Percentiles rank a stretch among this genome's conserved stretches.
Evolutionary conservation across 2,888 invertebrate genomes (phyloP).

Genomic region (Mystacides longicornis): DNA sequence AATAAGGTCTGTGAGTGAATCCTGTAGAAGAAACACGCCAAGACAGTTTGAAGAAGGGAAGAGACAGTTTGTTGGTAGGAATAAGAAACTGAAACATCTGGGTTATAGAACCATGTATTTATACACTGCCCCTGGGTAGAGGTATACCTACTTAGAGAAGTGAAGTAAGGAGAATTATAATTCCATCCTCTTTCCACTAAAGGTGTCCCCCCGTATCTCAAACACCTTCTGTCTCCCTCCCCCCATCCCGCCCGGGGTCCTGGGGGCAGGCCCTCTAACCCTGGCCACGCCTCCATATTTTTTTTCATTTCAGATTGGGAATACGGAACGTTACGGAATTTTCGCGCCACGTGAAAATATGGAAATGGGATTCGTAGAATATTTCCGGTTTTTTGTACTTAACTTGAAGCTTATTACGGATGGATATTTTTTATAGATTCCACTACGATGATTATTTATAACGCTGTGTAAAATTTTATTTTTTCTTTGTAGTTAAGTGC

Average conservation of each 20-base stretch:
- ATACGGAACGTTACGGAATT: conserved; percentile 3
- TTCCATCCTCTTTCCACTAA: neutral
- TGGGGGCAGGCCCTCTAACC: conserved; percentile 18
- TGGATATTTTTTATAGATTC: neutral
- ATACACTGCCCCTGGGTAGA: neutral
- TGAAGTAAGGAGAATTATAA: neutral
- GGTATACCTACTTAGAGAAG: neutral
- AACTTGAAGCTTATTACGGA: neutral
- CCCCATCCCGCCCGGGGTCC: conserved; percentile 10
- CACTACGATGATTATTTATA: too few species aligned
- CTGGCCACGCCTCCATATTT: conserved; percentile 20
- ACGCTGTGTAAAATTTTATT: too few species aligned
- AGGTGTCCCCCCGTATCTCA: neutral
- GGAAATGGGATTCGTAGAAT: too few species aligned
- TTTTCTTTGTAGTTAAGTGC: too few species aligned
- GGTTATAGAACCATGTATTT: too few species aligned
- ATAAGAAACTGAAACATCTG: too few species aligned
- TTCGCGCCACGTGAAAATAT: neutral
- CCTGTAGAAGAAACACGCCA: too few species aligned
- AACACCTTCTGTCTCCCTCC: conserved; percentile 1
- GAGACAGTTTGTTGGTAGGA: too few species aligned
- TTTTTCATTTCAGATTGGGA: conserved; percentile 11
- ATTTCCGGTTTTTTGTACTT: neutral
- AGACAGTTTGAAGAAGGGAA: too few species aligned
- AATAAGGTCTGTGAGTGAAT: too few species aligned